Conservation (phyloP, 2,888 invertebrate genomes). For the Agrotis clavis region DNA sequence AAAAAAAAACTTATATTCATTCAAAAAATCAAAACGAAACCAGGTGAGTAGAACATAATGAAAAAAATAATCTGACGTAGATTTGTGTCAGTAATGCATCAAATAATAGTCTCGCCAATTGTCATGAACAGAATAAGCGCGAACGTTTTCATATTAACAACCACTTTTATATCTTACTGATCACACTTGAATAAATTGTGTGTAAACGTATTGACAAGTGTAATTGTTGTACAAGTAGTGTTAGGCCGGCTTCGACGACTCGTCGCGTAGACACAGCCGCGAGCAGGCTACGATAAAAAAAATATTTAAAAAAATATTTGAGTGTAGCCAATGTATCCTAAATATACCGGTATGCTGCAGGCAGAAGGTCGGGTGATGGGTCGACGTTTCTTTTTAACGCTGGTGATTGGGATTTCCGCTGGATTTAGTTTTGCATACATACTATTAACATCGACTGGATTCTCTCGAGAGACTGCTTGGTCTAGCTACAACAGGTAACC, state of each 20-base stretch:
- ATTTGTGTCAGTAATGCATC: constrained; percentile 14
- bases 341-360: constrained; percentile 74
- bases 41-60: neutral
- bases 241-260: constrained; percentile 58
- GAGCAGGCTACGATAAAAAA: constrained; percentile 36
- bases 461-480: constrained; percentile 85
- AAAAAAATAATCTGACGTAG: constrained; percentile 22
- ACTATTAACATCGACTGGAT: constrained; percentile 91
- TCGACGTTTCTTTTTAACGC: constrained; percentile 93
- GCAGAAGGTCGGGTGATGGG: constrained; percentile 91
- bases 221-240: constrained; percentile 58
- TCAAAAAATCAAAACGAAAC: neutral
- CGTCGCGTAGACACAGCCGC: constrained; percentile 57
- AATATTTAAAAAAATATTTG: constrained; percentile 38
- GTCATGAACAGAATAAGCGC: constrained; percentile 44
- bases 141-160: constrained; percentile 41
- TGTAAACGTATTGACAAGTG: constrained; percentile 52
- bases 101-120: constrained; percentile 42
- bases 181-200: constrained; percentile 44
- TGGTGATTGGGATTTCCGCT: constrained; percentile 93
- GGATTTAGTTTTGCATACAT: constrained; percentile 95
- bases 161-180: constrained; percentile 46
- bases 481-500: constrained; percentile 89
- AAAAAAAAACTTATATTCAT: neutral
- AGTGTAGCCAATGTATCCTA: constrained; percentile 60